Conservation (phyloP, 2,888 invertebrate genomes). For the Neoitamus cyanurus region DNA sequence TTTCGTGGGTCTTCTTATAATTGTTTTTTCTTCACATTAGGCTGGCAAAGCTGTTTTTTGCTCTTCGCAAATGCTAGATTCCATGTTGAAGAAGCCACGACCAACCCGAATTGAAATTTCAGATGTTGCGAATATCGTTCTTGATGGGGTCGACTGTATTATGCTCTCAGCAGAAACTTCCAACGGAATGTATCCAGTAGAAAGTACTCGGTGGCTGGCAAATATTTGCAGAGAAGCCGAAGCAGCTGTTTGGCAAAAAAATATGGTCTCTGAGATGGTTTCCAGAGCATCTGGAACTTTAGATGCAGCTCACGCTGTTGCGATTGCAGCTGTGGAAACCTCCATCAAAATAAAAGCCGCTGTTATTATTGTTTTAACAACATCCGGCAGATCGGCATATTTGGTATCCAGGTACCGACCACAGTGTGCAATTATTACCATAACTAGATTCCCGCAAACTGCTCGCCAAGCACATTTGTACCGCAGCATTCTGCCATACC, state of each 20-base stretch:
- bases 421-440: slow-evolving; percentile 92
- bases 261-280: slow-evolving; percentile 85
- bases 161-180: slow-evolving; percentile 99
- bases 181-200: slow-evolving; percentile 94
- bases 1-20: no score
- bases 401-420: slow-evolving; percentile 93
- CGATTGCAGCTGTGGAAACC: slow-evolving; percentile 95
- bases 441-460: slow-evolving; percentile 84
- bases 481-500: slow-evolving; percentile 90
- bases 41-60: slow-evolving; percentile 97
- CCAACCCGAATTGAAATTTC: slow-evolving; percentile 96
- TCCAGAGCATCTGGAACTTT: slow-evolving; percentile 68
- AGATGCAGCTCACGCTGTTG: slow-evolving; percentile 90
- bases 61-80: slow-evolving; percentile 98
- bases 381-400: slow-evolving; percentile 73
- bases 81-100: slow-evolving; percentile 98
- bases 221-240: slow-evolving; percentile 97
- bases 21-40: slow-evolving; percentile 60
- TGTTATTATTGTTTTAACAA: slow-evolving; percentile 85
- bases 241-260: slow-evolving; percentile 93
- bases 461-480: slow-evolving; percentile 92
- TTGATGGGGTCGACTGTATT: slow-evolving; percentile 98
- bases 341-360: slow-evolving; percentile 88
- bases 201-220: slow-evolving; percentile 90
- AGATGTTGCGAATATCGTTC: slow-evolving; percentile 97